These are phyloP conservation scores for Oryctolagus cuniculus DNA, from an alignment of 2,113 vertebrate genomes.

Conservation along the genomic window mOryCun1.1 NC_091438.1:23835001-23835500, in stretches of 20 bases:
- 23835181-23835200: neutral
- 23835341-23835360: neutral
- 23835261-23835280: neutral
- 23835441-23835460: neutral
- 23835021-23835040: neutral
- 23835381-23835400: neutral
- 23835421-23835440: neutral
- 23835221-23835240: neutral
- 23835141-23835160: neutral
- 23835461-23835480: neutral
- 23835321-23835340: neutral
- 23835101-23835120: conserved; percentile 76
- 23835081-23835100: conserved; percentile 73
- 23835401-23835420: too few species aligned
- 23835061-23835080: conserved; percentile 82
- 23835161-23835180: neutral
- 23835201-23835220: neutral
- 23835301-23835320: neutral
- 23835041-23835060: neutral
- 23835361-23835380: neutral
- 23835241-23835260: neutral
- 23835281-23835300: neutral
- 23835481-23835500: neutral
- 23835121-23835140: conserved; percentile 49
- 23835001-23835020: neutral